phyloP scores from a whole-genome alignment of 2,797 vertebrate species.

The Leuciscus waleckii region DNA sequence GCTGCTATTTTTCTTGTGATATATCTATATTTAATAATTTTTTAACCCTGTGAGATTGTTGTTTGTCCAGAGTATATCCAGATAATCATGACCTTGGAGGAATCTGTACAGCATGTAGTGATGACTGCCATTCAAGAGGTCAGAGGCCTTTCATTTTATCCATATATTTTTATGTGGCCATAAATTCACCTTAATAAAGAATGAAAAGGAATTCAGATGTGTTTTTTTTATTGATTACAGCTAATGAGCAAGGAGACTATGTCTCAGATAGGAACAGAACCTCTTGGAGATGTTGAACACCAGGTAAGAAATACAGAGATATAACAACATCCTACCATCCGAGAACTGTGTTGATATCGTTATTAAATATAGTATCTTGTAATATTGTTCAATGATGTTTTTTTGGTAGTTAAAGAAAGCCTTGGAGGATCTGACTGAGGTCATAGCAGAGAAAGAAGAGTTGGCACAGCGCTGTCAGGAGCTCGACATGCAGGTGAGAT shows the following conservation, averaged over 20 bases:
- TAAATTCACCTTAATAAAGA: background rate
- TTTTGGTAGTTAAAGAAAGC: conserved; percentile 87
- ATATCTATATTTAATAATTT: background rate
- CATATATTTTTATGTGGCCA: background rate
- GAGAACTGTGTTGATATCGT: background rate
- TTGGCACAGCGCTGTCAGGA: conserved; percentile 92
- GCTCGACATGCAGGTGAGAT: conserved; percentile 90
- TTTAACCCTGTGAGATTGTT: background rate
- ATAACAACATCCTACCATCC: background rate
- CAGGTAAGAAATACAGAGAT: conserved; percentile 78
- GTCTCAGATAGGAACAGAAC: conserved; percentile 77
- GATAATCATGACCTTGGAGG: conserved; percentile 98
- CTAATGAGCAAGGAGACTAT: conserved; percentile 90
- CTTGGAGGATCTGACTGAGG: conserved; percentile 86
- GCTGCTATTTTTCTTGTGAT: background rate
- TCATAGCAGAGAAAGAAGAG: conserved; percentile 89
- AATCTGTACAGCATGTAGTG: conserved; percentile 97
- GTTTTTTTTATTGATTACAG: conserved; percentile 58
- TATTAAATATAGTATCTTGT: background rate
- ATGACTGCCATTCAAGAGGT: conserved; percentile 99
- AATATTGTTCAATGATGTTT: background rate
- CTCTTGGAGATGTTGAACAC: conserved; percentile 85
- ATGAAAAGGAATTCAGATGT: background rate
- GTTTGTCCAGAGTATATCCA: conserved; percentile 89
- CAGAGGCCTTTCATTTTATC: conserved; percentile 53